phyloP scores from a whole-genome alignment of 1,140 invertebrate genomes.

The Doryteuthis pealeii region DNA sequence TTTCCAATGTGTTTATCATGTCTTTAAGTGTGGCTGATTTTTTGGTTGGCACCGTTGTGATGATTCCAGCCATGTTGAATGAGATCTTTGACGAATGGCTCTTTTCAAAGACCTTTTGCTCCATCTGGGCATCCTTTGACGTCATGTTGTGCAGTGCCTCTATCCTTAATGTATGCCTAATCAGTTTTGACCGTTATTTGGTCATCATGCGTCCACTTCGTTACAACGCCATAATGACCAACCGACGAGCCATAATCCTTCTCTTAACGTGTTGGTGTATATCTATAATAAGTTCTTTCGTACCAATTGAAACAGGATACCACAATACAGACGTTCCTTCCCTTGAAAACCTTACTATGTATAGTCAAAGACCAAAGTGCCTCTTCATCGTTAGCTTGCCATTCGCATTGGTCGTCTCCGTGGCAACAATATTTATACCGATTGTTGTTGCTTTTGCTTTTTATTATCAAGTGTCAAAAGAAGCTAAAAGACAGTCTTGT shows the following conservation, averaged over 20 bases:
- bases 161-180: slow-evolving; percentile 96
- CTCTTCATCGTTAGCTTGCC: slow-evolving; percentile 44
- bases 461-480: slow-evolving; percentile 49
- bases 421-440: slow-evolving; percentile 46
- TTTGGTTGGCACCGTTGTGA: slow-evolving; percentile 76
- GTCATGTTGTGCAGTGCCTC: slow-evolving; percentile 98
- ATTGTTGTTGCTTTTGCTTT: slow-evolving; percentile 47
- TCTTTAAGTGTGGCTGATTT: slow-evolving; percentile 93
- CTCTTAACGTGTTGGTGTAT: slow-evolving; percentile 93
- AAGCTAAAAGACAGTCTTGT: slow-evolving; percentile 48
- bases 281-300: slow-evolving; percentile 91
- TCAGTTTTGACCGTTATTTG: slow-evolving; percentile 95
- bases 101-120: slow-evolving; percentile 92
- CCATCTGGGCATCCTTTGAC: slow-evolving; percentile 98
- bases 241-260: slow-evolving; percentile 77
- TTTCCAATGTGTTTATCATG: slow-evolving; percentile 94
- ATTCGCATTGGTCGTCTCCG: slow-evolving; percentile 40
- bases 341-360: slow-evolving; percentile 43
- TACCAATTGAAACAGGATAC: slow-evolving; percentile 90
- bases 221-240: slow-evolving; percentile 92
- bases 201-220: slow-evolving; percentile 98
- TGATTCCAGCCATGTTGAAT: slow-evolving; percentile 68
- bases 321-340: slow-evolving; percentile 63
- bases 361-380: slow-evolving; percentile 38
- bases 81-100: slow-evolving; percentile 78